Evolutionary conservation across 2,888 invertebrate genomes (phyloP).

Genomic region (Glaucopsyche alexis): DNA sequence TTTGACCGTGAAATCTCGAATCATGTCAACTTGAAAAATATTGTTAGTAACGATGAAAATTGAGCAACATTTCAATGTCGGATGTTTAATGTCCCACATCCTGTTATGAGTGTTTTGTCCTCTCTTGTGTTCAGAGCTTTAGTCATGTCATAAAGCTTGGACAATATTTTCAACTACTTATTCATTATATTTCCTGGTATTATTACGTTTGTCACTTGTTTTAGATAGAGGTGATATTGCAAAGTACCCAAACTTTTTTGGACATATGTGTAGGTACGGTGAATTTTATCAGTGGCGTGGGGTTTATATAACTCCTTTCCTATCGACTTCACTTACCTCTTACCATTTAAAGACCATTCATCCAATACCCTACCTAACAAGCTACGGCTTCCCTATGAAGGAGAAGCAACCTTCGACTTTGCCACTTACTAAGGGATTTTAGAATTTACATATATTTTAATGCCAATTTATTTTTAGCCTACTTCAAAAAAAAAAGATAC

Average conservation of each 20-base stretch:
- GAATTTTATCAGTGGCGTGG: too few relatives aligned
- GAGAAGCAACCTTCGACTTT: too few relatives aligned
- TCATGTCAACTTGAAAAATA: constrained; percentile 14
- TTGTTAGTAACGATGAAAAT: constrained; percentile 6
- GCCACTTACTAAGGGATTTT: too few relatives aligned
- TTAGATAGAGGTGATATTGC: not conserved
- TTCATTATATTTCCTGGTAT: not conserved
- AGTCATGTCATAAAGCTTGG: not conserved
- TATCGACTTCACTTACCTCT: too few relatives aligned
- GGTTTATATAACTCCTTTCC: too few relatives aligned
- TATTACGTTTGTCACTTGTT: not conserved
- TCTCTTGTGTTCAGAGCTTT: not conserved
- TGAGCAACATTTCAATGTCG: constrained; percentile 11
- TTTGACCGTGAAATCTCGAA: constrained; percentile 1
- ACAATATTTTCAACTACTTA: constrained; percentile 4
- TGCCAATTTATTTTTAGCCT: not conserved
- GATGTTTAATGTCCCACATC: constrained; percentile 16
- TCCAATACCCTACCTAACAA: too few relatives aligned
- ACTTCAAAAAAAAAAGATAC: not conserved
- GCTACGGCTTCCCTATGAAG: too few relatives aligned
- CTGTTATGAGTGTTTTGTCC: constrained; percentile 20
- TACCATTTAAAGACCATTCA: too few relatives aligned
- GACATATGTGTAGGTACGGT: too few relatives aligned
- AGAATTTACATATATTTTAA: too few relatives aligned
- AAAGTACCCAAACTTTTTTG: not conserved